A percentile compares a stretch with the other conserved stretches of the same genome.
phyloP scores from a whole-genome alignment of 2,888 invertebrate genomes.

The Pyralis farinalis region DNA sequence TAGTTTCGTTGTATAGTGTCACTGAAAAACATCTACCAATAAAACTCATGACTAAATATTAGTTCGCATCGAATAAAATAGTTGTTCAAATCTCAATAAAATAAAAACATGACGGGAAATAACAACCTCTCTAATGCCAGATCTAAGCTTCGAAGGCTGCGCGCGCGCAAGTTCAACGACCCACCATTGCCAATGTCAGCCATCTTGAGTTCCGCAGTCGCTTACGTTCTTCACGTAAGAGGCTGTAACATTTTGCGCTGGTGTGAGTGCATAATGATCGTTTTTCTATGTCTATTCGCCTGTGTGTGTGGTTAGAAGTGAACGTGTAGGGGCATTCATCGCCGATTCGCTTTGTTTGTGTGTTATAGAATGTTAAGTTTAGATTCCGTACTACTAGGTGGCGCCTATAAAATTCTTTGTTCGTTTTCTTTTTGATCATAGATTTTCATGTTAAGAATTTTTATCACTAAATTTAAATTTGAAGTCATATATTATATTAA shows the following conservation, averaged over 20 bases:
- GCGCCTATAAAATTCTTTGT: slow-evolving; percentile 21
- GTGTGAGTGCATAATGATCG: slow-evolving; percentile 72
- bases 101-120: slow-evolving; percentile 65
- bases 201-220: slow-evolving; percentile 80
- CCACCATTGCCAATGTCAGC: slow-evolving; percentile 80
- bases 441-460: no score
- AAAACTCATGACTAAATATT: slow-evolving; percentile 10
- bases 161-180: slow-evolving; percentile 68
- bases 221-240: slow-evolving; percentile 80
- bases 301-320: slow-evolving; percentile 62
- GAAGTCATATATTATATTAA: no score
- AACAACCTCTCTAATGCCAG: slow-evolving; percentile 77
- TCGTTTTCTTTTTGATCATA: not conserved
- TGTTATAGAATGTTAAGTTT: slow-evolving; percentile 34
- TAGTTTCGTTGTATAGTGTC: no score
- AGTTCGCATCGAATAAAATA: slow-evolving; percentile 36
- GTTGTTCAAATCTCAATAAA: slow-evolving; percentile 40
- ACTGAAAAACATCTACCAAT: not conserved
- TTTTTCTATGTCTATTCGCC: slow-evolving; percentile 64
- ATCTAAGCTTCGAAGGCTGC: slow-evolving; percentile 79
- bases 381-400: slow-evolving; percentile 29
- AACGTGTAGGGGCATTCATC: slow-evolving; percentile 41
- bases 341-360: slow-evolving; percentile 29
- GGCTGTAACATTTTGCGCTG: slow-evolving; percentile 64
- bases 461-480: no score